These are phyloP conservation scores for Sesamia inferens DNA, from an alignment of 2,888 invertebrate genomes.

Conservation along the genomic window DNA sequence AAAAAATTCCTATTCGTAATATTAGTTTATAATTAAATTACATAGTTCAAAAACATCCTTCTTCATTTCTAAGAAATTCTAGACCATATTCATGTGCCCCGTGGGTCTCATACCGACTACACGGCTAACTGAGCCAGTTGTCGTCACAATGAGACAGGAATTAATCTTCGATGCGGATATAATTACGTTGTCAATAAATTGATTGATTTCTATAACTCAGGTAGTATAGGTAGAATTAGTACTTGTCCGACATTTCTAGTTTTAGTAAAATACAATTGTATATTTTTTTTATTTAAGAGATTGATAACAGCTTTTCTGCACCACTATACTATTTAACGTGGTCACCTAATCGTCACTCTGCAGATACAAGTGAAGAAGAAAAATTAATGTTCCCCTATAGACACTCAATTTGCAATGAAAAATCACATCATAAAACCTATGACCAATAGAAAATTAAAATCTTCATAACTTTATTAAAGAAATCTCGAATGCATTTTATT, in stretches of 20 bases:
- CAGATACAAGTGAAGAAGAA: neutral
- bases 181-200: constrained; percentile 22
- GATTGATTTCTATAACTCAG: neutral
- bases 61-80: neutral
- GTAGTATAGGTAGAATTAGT: neutral
- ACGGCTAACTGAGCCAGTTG: constrained; percentile 1
- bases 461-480: constrained; percentile 50
- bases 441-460: constrained; percentile 41
- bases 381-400: neutral
- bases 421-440: constrained; percentile 20
- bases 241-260: neutral
- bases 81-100: neutral
- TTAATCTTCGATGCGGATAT: constrained; percentile 23
- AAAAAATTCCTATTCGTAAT: neutral
- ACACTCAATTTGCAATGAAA: constrained; percentile 16
- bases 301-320: too few species aligned
- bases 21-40: neutral
- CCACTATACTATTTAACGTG: too few species aligned
- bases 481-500: constrained; percentile 48
- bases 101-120: neutral
- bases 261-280: too few species aligned
- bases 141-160: neutral
- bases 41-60: neutral
- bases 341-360: too few species aligned
- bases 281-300: too few species aligned